Evolutionary conservation across 2,797 vertebrate species (phyloP).

Genomic region (Taenioides sp.): DNA sequence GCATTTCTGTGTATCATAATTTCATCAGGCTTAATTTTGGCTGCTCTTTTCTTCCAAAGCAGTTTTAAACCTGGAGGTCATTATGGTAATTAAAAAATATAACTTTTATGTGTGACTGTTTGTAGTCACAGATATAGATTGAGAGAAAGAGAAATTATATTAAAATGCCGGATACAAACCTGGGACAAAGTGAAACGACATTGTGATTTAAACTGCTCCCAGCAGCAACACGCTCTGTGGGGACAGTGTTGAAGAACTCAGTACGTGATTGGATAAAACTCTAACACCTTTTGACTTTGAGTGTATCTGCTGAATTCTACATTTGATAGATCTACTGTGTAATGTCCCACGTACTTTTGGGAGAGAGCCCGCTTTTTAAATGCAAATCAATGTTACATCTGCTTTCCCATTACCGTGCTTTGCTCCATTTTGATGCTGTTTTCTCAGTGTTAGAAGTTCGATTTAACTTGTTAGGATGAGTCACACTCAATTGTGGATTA

Average conservation of each 20-base stretch:
- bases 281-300: slow-evolving; percentile 54
- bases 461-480: slow-evolving; percentile 28
- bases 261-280: slow-evolving; percentile 54
- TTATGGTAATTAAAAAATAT: slow-evolving; percentile 59
- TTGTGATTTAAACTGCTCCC: slow-evolving; percentile 50
- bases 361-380: slow-evolving; percentile 55
- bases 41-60: slow-evolving; percentile 39
- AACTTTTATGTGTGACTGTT: slow-evolving; percentile 35
- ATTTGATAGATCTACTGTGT: slow-evolving; percentile 34
- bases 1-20: slow-evolving; percentile 35
- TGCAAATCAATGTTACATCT: slow-evolving; percentile 51
- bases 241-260: slow-evolving; percentile 50
- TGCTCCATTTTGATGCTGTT: slow-evolving; percentile 33
- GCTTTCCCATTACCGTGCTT: slow-evolving; percentile 41
- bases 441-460: slow-evolving; percentile 28
- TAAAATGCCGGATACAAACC: slow-evolving; percentile 32
- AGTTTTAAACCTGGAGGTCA: slow-evolving; percentile 53
- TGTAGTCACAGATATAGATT: slow-evolving; percentile 36
- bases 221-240: slow-evolving; percentile 50
- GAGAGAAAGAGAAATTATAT: slow-evolving; percentile 47
- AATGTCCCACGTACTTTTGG: slow-evolving; percentile 45
- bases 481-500: slow-evolving; percentile 28
- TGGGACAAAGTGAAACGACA: slow-evolving; percentile 50
- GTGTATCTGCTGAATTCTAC: slow-evolving; percentile 40
- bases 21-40: slow-evolving; percentile 44